Evolutionary conservation across 2,888 invertebrate species (phyloP).

Genomic region (Lobophora halterata): DNA sequence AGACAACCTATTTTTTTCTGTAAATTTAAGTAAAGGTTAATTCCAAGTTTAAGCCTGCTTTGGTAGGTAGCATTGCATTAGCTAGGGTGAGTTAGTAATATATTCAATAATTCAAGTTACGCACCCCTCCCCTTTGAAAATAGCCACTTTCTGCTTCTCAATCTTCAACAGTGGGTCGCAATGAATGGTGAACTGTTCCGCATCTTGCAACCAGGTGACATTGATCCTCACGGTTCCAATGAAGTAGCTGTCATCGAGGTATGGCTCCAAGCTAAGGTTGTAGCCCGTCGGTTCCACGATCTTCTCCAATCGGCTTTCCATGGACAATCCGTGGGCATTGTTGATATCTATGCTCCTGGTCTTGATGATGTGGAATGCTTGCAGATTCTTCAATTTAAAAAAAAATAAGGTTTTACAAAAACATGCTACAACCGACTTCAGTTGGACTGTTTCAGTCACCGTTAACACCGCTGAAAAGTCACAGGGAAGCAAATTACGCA

Average conservation of each 20-base stretch:
- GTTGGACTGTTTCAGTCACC: too few species aligned
- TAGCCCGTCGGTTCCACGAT: conserved; percentile 84
- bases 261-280: conserved; percentile 84
- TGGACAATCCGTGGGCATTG: conserved; percentile 83
- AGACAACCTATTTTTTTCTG: too few species aligned
- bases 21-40: too few species aligned
- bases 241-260: conserved; percentile 83
- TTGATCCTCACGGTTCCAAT: conserved; percentile 86
- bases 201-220: conserved; percentile 82
- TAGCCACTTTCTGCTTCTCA: conserved; percentile 3
- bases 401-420: background rate
- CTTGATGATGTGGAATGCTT: conserved; percentile 60
- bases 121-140: conserved; percentile 14
- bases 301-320: conserved; percentile 83
- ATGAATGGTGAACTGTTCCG: conserved; percentile 84
- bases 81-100: too few species aligned
- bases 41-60: too few species aligned
- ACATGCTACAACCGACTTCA: too few species aligned
- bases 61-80: too few species aligned
- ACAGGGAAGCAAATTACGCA: too few species aligned
- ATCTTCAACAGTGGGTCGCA: conserved; percentile 80
- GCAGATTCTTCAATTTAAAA: conserved; percentile 33
- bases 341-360: conserved; percentile 85
- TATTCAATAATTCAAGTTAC: too few species aligned
- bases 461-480: too few species aligned